Percentiles rank a stretch among this genome's conserved stretches.
Conservation (phyloP, 2,888 invertebrate species). For the Lymantria monacha region DNA sequence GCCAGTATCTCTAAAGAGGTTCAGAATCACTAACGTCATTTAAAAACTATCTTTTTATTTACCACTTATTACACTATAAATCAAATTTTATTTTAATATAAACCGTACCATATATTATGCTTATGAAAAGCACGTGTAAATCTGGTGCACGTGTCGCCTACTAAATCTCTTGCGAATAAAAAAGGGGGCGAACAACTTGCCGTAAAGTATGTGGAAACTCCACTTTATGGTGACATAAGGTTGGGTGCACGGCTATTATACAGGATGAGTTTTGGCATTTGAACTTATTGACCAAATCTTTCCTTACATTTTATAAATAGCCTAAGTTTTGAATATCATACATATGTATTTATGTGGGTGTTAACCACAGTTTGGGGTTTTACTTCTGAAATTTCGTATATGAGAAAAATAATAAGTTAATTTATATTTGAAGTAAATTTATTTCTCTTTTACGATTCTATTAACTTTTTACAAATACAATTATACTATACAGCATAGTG, state of each 20-base stretch:
- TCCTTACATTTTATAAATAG: too few relatives aligned
- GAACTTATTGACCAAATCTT: too few relatives aligned
- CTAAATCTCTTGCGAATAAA: slow-evolving; percentile 57
- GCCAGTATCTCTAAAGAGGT: too few relatives aligned
- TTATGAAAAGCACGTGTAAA: slow-evolving; percentile 42
- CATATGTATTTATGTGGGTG: too few relatives aligned
- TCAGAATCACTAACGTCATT: slow-evolving; percentile 11
- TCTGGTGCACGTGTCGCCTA: slow-evolving; percentile 49
- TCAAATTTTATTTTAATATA: slow-evolving; percentile 35
- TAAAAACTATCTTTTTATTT: slow-evolving; percentile 21
- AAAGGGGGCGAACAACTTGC: slow-evolving; percentile 46
- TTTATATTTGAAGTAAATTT: too few relatives aligned
- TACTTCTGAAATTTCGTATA: too few relatives aligned
- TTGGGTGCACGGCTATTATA: slow-evolving; percentile 24
- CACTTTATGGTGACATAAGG: slow-evolving; percentile 61
- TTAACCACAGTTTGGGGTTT: too few relatives aligned
- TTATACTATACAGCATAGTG: too few relatives aligned
- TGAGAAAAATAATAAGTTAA: too few relatives aligned
- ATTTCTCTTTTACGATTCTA: too few relatives aligned
- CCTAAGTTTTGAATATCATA: too few relatives aligned
- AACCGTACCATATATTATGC: slow-evolving; percentile 34
- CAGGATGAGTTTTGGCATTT: background rate
- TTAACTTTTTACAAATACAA: too few relatives aligned
- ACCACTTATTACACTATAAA: slow-evolving; percentile 19
- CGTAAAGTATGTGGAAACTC: slow-evolving; percentile 66